A percentile compares a stretch with the other conserved stretches of the same genome.
Evolutionary conservation across 2,888 invertebrate genomes (phyloP).

Genomic region (Andrena haemorrhoa): DNA sequence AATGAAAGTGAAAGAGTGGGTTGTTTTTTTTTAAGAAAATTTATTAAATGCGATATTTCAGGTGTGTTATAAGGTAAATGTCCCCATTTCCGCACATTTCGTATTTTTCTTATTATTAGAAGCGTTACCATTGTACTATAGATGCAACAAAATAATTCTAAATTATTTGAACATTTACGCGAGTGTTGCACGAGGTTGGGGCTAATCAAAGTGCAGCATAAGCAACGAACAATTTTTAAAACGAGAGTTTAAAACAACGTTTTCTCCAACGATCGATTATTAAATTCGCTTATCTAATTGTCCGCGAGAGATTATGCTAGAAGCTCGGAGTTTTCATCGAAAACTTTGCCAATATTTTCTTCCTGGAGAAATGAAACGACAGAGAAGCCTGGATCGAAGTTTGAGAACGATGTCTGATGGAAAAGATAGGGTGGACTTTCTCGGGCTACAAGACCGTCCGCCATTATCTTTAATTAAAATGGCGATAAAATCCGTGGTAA

Average conservation of each 20-base stretch:
- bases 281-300: slow-evolving; percentile 64
- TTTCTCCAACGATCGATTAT: slow-evolving; percentile 55
- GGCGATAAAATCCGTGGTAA: slow-evolving; percentile 39
- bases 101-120: too few relatives aligned
- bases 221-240: too few relatives aligned
- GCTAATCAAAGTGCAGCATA: too few relatives aligned
- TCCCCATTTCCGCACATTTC: too few relatives aligned
- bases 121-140: too few relatives aligned
- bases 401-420: slow-evolving; percentile 26
- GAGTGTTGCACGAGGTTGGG: too few relatives aligned
- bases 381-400: slow-evolving; percentile 33
- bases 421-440: slow-evolving; percentile 37
- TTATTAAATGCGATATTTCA: too few relatives aligned
- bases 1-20: too few relatives aligned
- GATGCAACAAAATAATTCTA: too few relatives aligned
- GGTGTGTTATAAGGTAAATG: too few relatives aligned
- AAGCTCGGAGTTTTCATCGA: slow-evolving; percentile 30
- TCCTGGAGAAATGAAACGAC: slow-evolving; percentile 30
- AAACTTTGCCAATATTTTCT: slow-evolving; percentile 66
- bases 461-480: slow-evolving; percentile 59
- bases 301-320: slow-evolving; percentile 53
- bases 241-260: neutral
- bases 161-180: too few relatives aligned
- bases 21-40: too few relatives aligned
- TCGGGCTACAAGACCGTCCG: neutral